These are phyloP conservation scores for Cololabis saira DNA, from an alignment of 2,113 vertebrate species.

Conservation along the genomic window DNA sequence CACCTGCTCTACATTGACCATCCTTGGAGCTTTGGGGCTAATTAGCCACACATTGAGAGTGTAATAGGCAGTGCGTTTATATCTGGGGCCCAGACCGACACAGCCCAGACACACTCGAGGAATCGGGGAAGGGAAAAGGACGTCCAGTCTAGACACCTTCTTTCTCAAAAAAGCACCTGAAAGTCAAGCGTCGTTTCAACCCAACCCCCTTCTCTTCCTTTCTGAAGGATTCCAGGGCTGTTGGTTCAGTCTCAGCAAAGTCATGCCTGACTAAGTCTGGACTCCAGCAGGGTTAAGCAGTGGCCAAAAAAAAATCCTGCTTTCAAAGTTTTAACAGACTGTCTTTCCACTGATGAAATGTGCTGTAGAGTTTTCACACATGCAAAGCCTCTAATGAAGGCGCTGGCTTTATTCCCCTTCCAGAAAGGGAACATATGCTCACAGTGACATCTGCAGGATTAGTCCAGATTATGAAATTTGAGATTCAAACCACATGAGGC, in stretches of 20 bases:
- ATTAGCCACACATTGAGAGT: constrained; percentile 56
- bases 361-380: constrained; percentile 54
- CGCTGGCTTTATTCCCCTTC: constrained; percentile 36
- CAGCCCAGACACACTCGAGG: constrained; percentile 40
- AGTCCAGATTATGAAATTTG: constrained; percentile 38
- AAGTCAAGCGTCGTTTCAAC: constrained; percentile 36
- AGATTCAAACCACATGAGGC: constrained; percentile 21
- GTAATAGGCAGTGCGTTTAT: constrained; percentile 2
- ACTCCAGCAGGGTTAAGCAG: constrained; percentile 27
- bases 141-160: constrained; percentile 64
- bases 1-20: constrained; percentile 73
- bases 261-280: constrained; percentile 57
- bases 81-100: constrained; percentile 36
- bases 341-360: constrained; percentile 51
- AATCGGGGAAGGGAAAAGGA: constrained; percentile 40
- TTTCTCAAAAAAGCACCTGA: constrained; percentile 43
- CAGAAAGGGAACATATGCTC: constrained; percentile 49
- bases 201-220: constrained; percentile 27
- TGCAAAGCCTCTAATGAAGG: constrained; percentile 31
- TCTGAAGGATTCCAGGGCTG: constrained; percentile 56
- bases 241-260: constrained; percentile 55
- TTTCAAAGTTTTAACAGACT: constrained; percentile 51
- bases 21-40: constrained; percentile 53
- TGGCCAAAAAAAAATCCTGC: constrained; percentile 26
- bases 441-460: constrained; percentile 73